Base-by-base conservation (phyloP, 1,140 invertebrate genomes). In the Arion vulgaris region DNA sequence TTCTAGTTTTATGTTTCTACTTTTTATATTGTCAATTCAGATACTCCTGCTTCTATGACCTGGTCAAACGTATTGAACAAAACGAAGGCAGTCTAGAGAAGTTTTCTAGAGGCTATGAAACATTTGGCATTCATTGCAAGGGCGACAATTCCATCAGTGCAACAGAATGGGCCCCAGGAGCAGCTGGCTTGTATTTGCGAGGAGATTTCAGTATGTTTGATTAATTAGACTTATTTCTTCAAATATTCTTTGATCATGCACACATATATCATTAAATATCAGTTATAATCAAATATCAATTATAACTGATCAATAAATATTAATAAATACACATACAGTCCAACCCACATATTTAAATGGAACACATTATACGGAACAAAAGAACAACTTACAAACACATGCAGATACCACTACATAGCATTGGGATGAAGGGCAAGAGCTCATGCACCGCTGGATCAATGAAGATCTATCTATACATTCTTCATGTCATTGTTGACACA, bases 111-210 rank as follows among this genome's bases (percentile, higher is more conserved):
- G 96, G 95, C 13, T 99, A 99, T 90, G 94, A 96, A 86, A 94
- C 95, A 82, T 99, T 95, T 94, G 98, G 98, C 0, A 94, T 98
- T 73, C 96, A 98, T 91, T 95, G 96, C 81, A 94, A 95, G 32
- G 88, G 93, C 11, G 97, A 99, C 91, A 98, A 98, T 88, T 96
- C 95, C 0, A 95, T 99, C 0, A 93, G 93, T 2, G 97, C 96
- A 88, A 93, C 94, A 78, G 98, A 99, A 94, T 99, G 98, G 98
- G 98, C 97, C 51, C 98, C 98, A 13, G 96, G 96, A 45, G 98
- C 98, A 19, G 94, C 95, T 85, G 95, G 94, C 85, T 89, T 99
- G 4, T 98, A 95, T 92, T 93, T 99, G 2, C 95, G 96, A 82
- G 98, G 98, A 91, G 98, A 99, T 88, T 99, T 99, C 89, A 99